phyloP scores from a whole-genome alignment of 2,113 vertebrate species.

The Parotia lawesii region DNA sequence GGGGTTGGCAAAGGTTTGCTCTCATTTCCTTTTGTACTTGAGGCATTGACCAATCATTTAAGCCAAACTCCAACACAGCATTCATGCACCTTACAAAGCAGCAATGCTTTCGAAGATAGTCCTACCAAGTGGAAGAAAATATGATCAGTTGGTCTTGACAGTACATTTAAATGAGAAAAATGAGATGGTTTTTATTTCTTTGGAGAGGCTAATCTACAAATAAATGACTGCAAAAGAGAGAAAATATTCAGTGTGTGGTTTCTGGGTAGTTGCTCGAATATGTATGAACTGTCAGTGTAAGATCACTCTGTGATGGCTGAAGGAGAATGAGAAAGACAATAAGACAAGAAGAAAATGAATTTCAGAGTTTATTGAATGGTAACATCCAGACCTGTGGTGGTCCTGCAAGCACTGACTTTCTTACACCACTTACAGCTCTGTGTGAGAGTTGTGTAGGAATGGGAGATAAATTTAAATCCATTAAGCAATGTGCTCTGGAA shows the following conservation, averaged over 20 bases:
- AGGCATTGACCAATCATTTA: constrained; percentile 2
- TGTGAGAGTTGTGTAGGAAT: not conserved
- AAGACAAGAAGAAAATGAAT: not conserved
- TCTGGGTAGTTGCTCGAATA: not conserved
- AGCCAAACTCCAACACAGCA: not conserved
- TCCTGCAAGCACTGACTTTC: not conserved
- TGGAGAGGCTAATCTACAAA: constrained; percentile 19
- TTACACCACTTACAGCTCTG: not conserved
- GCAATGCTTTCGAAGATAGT: not conserved
- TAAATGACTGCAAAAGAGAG: not conserved
- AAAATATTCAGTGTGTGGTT: not conserved
- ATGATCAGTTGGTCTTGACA: not conserved
- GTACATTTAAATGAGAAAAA: constrained; percentile 22
- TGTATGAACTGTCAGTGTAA: not conserved
- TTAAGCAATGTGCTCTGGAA: not conserved
- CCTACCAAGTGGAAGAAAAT: constrained; percentile 29
- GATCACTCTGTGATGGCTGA: not conserved
- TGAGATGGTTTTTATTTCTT: not conserved
- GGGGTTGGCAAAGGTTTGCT: not conserved
- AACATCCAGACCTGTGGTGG: not conserved
- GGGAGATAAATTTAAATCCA: not conserved
- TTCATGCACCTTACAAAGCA: not conserved
- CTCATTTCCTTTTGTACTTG: not conserved
- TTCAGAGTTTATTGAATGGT: not conserved
- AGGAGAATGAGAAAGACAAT: not conserved